Evolutionary conservation across 1,140 invertebrate species (phyloP), one percentile per base, ranked within the genome.

Genomic region (Bicyclus anynana): DNA sequence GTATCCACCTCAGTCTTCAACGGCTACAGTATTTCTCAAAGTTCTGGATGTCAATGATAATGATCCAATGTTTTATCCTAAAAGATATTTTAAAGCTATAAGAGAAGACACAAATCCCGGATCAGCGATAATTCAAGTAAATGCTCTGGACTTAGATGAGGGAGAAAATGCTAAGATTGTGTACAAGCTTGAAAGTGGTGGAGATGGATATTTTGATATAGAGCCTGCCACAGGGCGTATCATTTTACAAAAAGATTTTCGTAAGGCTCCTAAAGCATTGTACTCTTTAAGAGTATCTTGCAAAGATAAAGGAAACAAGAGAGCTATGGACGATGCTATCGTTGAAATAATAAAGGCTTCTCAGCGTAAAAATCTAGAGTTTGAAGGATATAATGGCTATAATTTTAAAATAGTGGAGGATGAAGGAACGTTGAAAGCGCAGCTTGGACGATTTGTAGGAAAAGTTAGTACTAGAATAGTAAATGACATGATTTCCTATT

Each of bases 11-110:
- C 94, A 97, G 73, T 95, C 94, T 5, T 96, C 96, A 5, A 96
- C 95, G 0, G 95, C 96, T 1, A 96, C 96, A 12, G 93, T 99
- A 17, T 89, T 92, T 62, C 84, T 99, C 1, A 92, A 90, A 52
- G 91, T 99, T 5, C 89, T 95, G 23, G 97, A 99, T 88, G 92
- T 96, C 1, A 98, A 99, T 81, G 97, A 98, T 80, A 97, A 97
- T 77, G 91, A 91, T 68, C 96, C 97, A 0, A 90, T 93, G 65
- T 97, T 98, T 89, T 97, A 97, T 90, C 96, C 96, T 0, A 91
- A 91, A 70, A 91, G 92, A 64, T 97, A 97, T 84, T 93, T 97
- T 72, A 89, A 94, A 61, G 86, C 91, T 17, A 80, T 97, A 13
- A 83, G 91, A 7, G 93, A 95, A 64, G 91, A 93, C 58, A 88